phyloP scores from a whole-genome alignment of 2,888 invertebrate genomes.

The Fragum whitleyi region DNA sequence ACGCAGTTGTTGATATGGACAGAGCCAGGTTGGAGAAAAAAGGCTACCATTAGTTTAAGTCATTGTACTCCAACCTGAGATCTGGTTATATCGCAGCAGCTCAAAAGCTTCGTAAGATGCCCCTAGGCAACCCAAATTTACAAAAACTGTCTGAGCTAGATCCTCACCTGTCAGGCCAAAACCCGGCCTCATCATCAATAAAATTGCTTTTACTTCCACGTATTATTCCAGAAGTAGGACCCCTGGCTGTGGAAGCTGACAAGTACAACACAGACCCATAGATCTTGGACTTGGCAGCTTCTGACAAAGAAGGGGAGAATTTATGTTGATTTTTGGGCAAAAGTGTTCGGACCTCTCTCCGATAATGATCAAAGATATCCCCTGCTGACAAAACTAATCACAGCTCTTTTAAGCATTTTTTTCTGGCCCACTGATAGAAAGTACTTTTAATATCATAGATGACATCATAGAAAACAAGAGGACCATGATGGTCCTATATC shows the following conservation, averaged over 20 bases:
- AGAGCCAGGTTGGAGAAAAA: constrained; percentile 22
- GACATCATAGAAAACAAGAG: constrained; percentile 40
- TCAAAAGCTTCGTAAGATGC: constrained; percentile 21
- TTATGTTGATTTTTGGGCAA: constrained; percentile 16
- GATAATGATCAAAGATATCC: background rate
- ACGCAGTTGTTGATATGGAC: constrained; percentile 17
- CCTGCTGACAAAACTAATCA: background rate
- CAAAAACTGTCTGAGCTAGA: constrained; percentile 16
- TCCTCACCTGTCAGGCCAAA: background rate
- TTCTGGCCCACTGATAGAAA: constrained; percentile 33
- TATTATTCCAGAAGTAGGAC: background rate
- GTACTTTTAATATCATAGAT: constrained; percentile 38
- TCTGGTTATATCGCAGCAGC: constrained; percentile 29
- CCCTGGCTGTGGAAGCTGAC: constrained; percentile 11
- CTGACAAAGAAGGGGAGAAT: background rate
- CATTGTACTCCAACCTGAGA: constrained; percentile 14
- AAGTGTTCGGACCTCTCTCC: background rate
- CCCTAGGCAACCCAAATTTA: constrained; percentile 19
- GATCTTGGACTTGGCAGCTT: background rate
- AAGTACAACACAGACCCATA: background rate
- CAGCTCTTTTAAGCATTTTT: constrained; percentile 16
- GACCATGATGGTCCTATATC: no score
- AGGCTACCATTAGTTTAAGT: background rate
- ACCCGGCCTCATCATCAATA: background rate
- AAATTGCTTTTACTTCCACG: background rate